Evolutionary conservation across 2,888 invertebrate species (phyloP), one percentile per base, ranked within the genome.

Genomic region (Hypomecis atomaria): DNA sequence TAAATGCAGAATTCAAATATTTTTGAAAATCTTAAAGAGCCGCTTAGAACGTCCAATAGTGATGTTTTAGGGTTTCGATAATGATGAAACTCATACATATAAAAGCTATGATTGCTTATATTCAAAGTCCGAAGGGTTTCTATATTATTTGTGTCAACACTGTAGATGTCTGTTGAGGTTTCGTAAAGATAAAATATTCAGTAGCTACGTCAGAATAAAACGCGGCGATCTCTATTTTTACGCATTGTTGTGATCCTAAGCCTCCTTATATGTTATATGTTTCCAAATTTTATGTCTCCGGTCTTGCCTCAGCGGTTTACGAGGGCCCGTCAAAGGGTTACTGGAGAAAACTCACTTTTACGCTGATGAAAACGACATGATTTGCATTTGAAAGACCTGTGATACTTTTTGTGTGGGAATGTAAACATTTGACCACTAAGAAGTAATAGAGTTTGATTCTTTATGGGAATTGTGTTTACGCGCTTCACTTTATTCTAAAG

Each of bases 301-400:
- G 66, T 59, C 60, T 59, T 66, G 62, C 59, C 38, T 56, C 49
- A 38, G 44, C 55, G 53, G 68, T 71, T 72, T 72, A 72, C 71
- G 72, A 71, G 66, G 66, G 63, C 65, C 68, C 71, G 69, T 72
- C 72, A 71, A 72, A 72, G 71, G 71, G 69, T 71, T 70, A 65
- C 63, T 66, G 67, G 63, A 63, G 69, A 69, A 66, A 71, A 66
- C 65, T 65, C 59, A 72, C 60, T 72, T 72, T 70, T 65, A 60
- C 63, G 47, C 60, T 66, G 63, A 55, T 64, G 63, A 66, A 69
- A 67, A 66, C 62, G 52, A 52, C 54, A 66, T 38, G 62, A 70
- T 71, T 70, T 69, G 62, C 69, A 69, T 69, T 52, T 52, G 42
- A 63, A 63, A 62, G 61, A 60, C 68, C 55, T 60, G 45, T 38